phyloP scores from a whole-genome alignment of 2,113 vertebrate genomes.

The Clarias gariepinus region DNA sequence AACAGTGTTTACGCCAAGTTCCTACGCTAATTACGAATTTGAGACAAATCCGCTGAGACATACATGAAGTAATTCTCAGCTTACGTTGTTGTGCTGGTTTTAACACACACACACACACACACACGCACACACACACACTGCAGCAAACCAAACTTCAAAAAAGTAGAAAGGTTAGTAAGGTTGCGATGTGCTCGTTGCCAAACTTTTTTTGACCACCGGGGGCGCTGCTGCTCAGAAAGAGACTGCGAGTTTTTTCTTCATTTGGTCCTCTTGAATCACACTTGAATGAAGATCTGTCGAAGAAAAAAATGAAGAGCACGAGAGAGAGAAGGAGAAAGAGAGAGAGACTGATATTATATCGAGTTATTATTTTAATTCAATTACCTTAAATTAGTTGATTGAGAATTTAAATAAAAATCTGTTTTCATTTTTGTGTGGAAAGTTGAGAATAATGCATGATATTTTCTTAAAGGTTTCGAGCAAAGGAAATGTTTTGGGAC shows the following conservation, averaged over 20 bases:
- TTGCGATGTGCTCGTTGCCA: not conserved
- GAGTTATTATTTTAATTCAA: too few species aligned
- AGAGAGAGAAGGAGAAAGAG: not conserved
- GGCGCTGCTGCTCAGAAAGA: slow-evolving; percentile 8
- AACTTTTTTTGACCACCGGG: slow-evolving; percentile 26
- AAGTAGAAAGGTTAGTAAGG: not conserved
- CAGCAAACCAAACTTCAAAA: not conserved
- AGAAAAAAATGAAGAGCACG: slow-evolving; percentile 9
- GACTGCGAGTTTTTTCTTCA: not conserved
- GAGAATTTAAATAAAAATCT: too few species aligned
- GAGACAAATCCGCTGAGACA: not conserved
- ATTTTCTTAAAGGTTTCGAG: too few species aligned
- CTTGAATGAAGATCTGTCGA: slow-evolving; percentile 65
- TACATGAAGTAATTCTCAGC: not conserved
- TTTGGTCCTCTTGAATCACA: slow-evolving; percentile 49
- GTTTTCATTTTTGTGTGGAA: too few species aligned
- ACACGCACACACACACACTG: too few species aligned
- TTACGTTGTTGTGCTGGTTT: not conserved
- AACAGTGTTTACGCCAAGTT: not conserved
- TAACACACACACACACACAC: not conserved
- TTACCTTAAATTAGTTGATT: too few species aligned
- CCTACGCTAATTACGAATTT: not conserved
- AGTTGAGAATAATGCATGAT: too few species aligned
- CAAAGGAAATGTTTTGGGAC: too few species aligned
- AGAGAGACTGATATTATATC: not conserved